These are phyloP conservation scores for Bruchidius siliquastri DNA, from an alignment of 2,888 invertebrate species.

Conservation along the genomic window DNA sequence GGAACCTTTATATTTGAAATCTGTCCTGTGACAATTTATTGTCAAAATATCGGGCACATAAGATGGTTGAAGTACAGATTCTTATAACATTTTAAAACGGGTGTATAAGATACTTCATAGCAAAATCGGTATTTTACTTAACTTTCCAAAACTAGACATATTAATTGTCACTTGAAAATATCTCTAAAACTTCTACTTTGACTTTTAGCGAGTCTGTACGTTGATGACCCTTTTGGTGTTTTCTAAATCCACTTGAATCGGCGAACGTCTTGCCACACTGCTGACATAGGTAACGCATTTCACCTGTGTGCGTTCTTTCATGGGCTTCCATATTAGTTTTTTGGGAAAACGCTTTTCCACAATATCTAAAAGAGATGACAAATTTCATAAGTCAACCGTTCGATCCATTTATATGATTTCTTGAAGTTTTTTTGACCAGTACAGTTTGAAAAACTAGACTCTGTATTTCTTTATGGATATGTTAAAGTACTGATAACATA, in stretches of 20 bases:
- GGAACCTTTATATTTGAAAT: too few relatives aligned
- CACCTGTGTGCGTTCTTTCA: constrained; percentile 21
- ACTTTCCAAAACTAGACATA: neutral
- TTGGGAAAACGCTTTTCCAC: constrained; percentile 18
- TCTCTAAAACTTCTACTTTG: neutral
- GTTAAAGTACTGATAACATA: too few relatives aligned
- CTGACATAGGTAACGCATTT: constrained; percentile 24
- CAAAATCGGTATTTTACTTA: neutral
- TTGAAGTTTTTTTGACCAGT: too few relatives aligned
- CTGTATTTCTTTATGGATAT: too few relatives aligned
- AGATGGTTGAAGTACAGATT: too few relatives aligned
- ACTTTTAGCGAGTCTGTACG: neutral
- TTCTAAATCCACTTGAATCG: constrained; percentile 27
- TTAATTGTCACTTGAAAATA: neutral
- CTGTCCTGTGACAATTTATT: too few relatives aligned
- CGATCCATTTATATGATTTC: too few relatives aligned
- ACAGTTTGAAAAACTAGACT: too few relatives aligned
- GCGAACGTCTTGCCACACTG: constrained; percentile 23
- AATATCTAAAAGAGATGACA: constrained; percentile 5
- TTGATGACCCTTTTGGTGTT: constrained; percentile 24
- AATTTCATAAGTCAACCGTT: neutral
- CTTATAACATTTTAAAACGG: too few relatives aligned
- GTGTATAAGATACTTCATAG: neutral
- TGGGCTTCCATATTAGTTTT: constrained; percentile 20
- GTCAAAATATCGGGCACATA: too few relatives aligned